Evolutionary conservation across 2,113 vertebrate species (phyloP), one percentile per base, ranked within the genome.

Genomic region (Tetrax tetrax): DNA sequence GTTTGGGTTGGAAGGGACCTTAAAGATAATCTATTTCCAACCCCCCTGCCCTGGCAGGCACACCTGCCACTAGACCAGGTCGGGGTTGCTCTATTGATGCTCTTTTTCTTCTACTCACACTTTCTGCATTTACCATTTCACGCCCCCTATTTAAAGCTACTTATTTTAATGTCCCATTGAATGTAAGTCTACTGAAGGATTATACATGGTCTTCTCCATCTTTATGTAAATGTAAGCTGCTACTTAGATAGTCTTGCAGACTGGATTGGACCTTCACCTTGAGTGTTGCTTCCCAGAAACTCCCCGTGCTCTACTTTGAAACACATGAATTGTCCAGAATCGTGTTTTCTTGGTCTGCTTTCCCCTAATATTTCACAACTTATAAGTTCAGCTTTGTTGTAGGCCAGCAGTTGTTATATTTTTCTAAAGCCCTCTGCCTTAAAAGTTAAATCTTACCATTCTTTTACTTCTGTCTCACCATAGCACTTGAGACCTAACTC

Each of bases 261-360:
- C 23, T 87, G 71, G 81, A 61, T 43, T 68, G 27, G 76, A 92
- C 83, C 66, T 92, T 92, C 93, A 83, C 72, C 70, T 92, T 84
- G 78, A 66, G 56, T 48, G 20, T 82, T 24, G 23, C 61, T 71
- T 87, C 84, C 65, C 82, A 93, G 85, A 92, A 87, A 88, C 31
- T 85, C 43, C 31, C 31, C 11, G 15, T 66, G 38, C 57, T 82
- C 43, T 93, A 37, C 51, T 93, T 57, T 43, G 61, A 92, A 92
- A 87, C 28, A 53, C 65, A 70, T 24, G 11, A 66, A 78, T 90
- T 90, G 51, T 50, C 92, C 38, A 35, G 56, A 92, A 92, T 75
- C 1, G 1, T 45, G 21, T 54, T 92, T 75, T 80, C 51, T 87
- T 82, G 70, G n/a, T n/a, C 59, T 56, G 77, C 23, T 61, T 84